Evolutionary conservation across 2,888 invertebrate genomes (phyloP).

Genomic region (Mesorhabditis belari): DNA sequence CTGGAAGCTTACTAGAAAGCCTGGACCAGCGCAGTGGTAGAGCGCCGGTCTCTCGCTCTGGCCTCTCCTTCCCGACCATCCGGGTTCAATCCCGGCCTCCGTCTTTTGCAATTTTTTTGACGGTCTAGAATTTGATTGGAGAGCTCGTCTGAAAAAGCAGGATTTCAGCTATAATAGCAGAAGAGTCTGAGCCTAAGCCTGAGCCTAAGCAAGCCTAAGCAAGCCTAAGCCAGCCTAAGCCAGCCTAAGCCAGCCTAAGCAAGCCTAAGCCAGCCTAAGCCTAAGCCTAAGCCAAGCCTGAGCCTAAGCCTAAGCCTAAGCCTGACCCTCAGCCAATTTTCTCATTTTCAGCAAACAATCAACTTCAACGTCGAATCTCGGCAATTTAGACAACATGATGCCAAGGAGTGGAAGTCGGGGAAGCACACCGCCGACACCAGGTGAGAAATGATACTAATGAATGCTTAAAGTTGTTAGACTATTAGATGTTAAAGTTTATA

Average conservation of each 20-base stretch:
- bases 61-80: too few relatives aligned
- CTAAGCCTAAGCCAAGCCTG: not conserved
- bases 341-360: slow-evolving; percentile 54
- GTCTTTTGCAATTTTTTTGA: not conserved
- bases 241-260: too few relatives aligned
- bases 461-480: slow-evolving; percentile 47
- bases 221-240: too few relatives aligned
- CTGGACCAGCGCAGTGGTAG: too few relatives aligned
- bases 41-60: too few relatives aligned
- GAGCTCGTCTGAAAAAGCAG: slow-evolving; percentile 3
- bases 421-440: slow-evolving; percentile 98
- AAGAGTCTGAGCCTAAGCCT: not conserved
- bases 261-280: not conserved
- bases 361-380: slow-evolving; percentile 79
- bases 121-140: not conserved
- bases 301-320: not conserved
- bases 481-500: slow-evolving; percentile 17
- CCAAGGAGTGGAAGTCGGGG: slow-evolving; percentile 67
- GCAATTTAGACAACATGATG: slow-evolving; percentile 57
- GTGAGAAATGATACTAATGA: slow-evolving; percentile 77
- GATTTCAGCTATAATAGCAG: not conserved
- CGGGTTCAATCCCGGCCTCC: too few relatives aligned
- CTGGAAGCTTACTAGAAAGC: too few relatives aligned
- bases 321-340: too few relatives aligned
- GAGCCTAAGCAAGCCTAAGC: too few relatives aligned